These are phyloP conservation scores for Zapus hudsonius DNA, from an alignment of 2,113 vertebrate genomes.

Conservation along the genomic window DNA sequence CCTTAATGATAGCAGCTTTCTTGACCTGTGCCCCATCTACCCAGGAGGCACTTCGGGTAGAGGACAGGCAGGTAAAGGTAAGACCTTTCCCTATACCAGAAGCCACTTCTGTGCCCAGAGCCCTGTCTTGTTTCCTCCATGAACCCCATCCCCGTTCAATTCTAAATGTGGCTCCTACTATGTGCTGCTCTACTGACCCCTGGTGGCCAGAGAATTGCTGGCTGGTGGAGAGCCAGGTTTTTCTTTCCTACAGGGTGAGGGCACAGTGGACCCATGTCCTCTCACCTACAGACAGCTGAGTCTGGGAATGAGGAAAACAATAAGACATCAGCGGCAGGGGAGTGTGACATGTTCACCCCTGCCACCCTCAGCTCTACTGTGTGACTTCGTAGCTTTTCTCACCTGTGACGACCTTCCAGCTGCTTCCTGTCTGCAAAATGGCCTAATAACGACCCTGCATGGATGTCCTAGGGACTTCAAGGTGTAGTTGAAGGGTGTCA, in stretches of 20 bases:
- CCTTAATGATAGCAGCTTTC: neutral
- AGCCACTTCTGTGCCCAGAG: neutral
- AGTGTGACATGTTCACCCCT: neutral
- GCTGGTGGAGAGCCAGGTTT: fast-evolving
- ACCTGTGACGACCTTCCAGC: neutral
- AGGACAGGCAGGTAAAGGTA: fast-evolving
- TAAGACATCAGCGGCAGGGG: fast-evolving
- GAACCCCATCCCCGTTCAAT: neutral
- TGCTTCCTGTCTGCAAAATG: neutral
- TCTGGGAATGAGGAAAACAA: fast-evolving
- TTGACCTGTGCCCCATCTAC: neutral
- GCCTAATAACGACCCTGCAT: no score
- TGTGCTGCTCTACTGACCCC: neutral
- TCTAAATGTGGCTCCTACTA: fast-evolving
- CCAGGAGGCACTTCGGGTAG: neutral
- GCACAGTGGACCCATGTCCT: fast-evolving
- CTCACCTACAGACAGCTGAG: neutral
- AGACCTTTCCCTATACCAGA: neutral
- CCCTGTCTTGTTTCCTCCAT: fast-evolving
- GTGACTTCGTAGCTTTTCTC: neutral
- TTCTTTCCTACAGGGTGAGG: neutral
- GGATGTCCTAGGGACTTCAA: fast-evolving
- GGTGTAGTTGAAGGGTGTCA: fast-evolving
- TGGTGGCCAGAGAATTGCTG: neutral
- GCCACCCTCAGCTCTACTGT: fast-evolving